These are phyloP conservation scores for Hecatera dysodea DNA, from an alignment of 2,888 invertebrate genomes.

Conservation along the genomic window DNA sequence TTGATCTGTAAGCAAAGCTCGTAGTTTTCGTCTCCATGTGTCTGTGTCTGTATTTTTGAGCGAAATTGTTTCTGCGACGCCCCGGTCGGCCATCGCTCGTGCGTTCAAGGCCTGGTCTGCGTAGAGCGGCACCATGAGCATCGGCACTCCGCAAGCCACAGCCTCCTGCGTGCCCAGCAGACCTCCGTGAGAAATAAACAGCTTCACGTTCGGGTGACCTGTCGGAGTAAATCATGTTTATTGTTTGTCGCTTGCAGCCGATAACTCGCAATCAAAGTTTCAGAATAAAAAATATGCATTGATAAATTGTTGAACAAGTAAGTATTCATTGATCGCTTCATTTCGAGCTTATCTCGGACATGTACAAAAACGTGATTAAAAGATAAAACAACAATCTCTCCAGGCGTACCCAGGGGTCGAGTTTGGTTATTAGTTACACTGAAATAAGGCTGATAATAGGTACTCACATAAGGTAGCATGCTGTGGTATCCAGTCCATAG, in stretches of 20 bases:
- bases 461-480: slow-evolving; percentile 89
- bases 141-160: slow-evolving; percentile 89
- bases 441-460: slow-evolving; percentile 12
- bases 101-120: slow-evolving; percentile 90
- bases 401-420: slow-evolving; percentile 26
- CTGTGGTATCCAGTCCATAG: slow-evolving; percentile 90
- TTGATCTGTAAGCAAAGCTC: slow-evolving; percentile 77
- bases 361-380: slow-evolving; percentile 29
- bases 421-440: slow-evolving; percentile 12
- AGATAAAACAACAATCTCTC: slow-evolving; percentile 40
- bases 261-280: slow-evolving; percentile 40
- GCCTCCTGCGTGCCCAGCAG: slow-evolving; percentile 91
- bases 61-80: slow-evolving; percentile 84
- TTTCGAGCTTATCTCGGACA: slow-evolving; percentile 24
- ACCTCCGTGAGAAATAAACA: slow-evolving; percentile 92
- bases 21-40: slow-evolving; percentile 80
- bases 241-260: slow-evolving; percentile 23
- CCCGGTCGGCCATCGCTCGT: slow-evolving; percentile 86
- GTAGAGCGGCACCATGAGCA: slow-evolving; percentile 89
- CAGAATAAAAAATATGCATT: slow-evolving; percentile 34
- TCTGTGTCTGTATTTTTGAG: slow-evolving; percentile 78
- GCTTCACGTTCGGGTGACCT: slow-evolving; percentile 90
- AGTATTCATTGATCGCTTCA: slow-evolving; percentile 38
- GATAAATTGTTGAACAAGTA: slow-evolving; percentile 23
- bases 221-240: slow-evolving; percentile 45